Evolutionary conservation across 2,113 vertebrate species (phyloP).

Genomic region (Orycteropus afer): DNA sequence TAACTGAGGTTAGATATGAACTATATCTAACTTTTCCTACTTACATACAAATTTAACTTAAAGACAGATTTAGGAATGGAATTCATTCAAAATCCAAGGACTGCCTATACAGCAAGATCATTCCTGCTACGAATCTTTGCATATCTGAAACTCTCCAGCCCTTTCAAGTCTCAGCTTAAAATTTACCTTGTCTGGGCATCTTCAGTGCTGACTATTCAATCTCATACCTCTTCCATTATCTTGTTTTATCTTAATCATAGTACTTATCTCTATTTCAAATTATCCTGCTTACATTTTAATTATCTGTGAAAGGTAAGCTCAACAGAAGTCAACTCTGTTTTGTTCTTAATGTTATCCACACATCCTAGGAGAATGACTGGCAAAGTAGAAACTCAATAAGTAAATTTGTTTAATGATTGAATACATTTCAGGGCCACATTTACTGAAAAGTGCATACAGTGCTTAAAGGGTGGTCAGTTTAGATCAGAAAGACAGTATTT

Average conservation of each 20-base stretch:
- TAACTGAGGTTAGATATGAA: background rate
- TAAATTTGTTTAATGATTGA: background rate
- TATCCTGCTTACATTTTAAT: background rate
- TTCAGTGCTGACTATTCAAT: background rate
- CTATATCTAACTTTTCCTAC: too few relatives aligned
- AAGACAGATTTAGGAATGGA: background rate
- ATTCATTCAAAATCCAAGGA: background rate
- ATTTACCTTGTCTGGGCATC: background rate
- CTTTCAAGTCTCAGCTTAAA: conserved; percentile 1
- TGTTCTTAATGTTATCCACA: background rate
- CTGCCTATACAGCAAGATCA: background rate
- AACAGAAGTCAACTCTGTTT: background rate
- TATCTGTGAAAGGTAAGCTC: background rate
- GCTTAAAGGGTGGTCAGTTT: background rate
- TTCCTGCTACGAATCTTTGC: background rate
- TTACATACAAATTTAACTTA: too few relatives aligned
- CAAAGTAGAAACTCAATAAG: background rate
- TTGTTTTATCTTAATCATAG: background rate
- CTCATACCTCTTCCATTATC: background rate
- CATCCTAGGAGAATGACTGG: background rate
- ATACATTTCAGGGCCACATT: background rate
- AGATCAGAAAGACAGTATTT: too few relatives aligned
- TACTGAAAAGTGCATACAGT: background rate
- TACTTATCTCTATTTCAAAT: background rate
- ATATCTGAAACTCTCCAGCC: background rate